Evolutionary conservation across 2,797 vertebrate species (phyloP).

Genomic region (Myotis myotis): DNA sequence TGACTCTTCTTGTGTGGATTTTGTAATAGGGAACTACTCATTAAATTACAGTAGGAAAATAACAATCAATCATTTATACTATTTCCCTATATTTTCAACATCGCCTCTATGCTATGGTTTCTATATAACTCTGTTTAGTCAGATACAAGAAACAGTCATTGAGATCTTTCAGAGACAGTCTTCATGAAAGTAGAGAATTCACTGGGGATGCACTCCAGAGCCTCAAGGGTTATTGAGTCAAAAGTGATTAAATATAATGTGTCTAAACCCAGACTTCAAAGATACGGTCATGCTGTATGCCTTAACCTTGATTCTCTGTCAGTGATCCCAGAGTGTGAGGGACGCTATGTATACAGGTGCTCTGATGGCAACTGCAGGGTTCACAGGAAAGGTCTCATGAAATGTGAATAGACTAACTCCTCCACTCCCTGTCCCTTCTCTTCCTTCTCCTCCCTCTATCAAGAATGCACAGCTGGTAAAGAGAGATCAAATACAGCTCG

Average conservation of each 20-base stretch:
- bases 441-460: not conserved
- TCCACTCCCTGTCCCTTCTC: not conserved
- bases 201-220: not conserved
- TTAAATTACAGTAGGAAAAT: not conserved
- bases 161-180: not conserved
- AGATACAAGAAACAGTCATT: not conserved
- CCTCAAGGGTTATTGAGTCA: not conserved
- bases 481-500: not conserved
- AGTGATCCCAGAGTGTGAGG: not conserved
- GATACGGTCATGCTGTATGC: not conserved
- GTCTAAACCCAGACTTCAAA: slow-evolving; percentile 2
- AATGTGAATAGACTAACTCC: not conserved
- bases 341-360: not conserved
- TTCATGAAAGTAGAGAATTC: not conserved
- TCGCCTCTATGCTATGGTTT: not conserved
- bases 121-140: not conserved
- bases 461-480: not conserved
- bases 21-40: not conserved
- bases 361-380: not conserved
- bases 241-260: not conserved
- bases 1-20: not conserved
- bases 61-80: not conserved
- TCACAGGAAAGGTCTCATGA: not conserved
- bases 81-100: not conserved
- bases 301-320: not conserved